These are phyloP conservation scores for Fundulus diaphanus DNA, from an alignment of 2,797 vertebrate species.

Conservation along the genomic window DNA sequence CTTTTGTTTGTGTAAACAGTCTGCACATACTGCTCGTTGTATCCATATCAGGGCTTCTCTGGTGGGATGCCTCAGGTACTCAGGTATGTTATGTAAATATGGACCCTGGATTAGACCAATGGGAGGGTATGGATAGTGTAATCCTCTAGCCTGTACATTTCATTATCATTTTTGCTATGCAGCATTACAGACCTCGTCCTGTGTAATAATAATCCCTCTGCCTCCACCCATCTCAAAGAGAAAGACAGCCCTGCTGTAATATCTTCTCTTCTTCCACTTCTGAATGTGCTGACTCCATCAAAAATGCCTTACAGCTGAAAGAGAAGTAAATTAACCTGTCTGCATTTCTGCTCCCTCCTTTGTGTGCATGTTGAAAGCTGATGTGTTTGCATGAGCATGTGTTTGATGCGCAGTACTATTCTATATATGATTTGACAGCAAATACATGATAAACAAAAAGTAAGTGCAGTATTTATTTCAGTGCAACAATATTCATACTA, in stretches of 20 bases:
- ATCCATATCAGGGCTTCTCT: slow-evolving; percentile 53
- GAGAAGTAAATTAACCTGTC: slow-evolving; percentile 71
- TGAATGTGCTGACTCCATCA: slow-evolving; percentile 66
- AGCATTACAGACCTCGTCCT: slow-evolving; percentile 46
- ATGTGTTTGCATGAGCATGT: slow-evolving; percentile 13
- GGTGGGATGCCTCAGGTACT: slow-evolving; percentile 40
- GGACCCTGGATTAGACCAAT: slow-evolving; percentile 68
- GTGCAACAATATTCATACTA: neutral
- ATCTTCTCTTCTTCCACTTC: slow-evolving; percentile 48
- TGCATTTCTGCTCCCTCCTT: slow-evolving; percentile 24
- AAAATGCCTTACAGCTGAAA: slow-evolving; percentile 47
- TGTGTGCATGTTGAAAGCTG: slow-evolving; percentile 15
- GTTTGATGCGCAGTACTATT: neutral
- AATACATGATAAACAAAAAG: neutral
- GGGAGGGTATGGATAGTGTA: slow-evolving; percentile 66
- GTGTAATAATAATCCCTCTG: slow-evolving; percentile 64
- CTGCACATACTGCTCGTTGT: slow-evolving; percentile 48
- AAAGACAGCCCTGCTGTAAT: slow-evolving; percentile 11
- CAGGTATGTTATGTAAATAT: slow-evolving; percentile 65
- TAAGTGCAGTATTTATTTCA: neutral
- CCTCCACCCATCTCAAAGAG: slow-evolving; percentile 43
- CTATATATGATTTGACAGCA: slow-evolving; percentile 24
- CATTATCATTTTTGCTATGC: slow-evolving; percentile 71
- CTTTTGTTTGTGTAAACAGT: slow-evolving; percentile 53
- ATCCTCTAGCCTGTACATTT: slow-evolving; percentile 71